Evolutionary conservation across 2,888 invertebrate genomes (phyloP), one percentile per base, ranked within the genome.

Genomic region (Dichetophora obliterata): DNA sequence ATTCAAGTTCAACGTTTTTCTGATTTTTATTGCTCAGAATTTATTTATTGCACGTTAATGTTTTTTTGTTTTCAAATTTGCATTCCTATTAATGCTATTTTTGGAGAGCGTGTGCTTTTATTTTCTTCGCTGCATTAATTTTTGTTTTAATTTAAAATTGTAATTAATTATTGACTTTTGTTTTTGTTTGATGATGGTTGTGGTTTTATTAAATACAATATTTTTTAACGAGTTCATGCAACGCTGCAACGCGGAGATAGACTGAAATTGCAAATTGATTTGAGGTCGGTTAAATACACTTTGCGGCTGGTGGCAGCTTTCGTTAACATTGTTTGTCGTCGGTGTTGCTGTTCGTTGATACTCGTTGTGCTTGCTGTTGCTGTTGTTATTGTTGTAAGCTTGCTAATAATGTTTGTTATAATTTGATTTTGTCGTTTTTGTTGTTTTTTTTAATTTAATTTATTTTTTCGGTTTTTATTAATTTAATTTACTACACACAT

Each of bases 181-280:
- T 61, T 59, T 50, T 52, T 75, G 16, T 72, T 31, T 43, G 16
- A n/a, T n/a, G n/a, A n/a, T 63, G 69, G 27, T 76, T 76, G 59
- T 68, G 9, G 72, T 76, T 71, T 68, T 37, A 14, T 75, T 73
- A 75, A 69, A 34, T 31, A 59, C 0, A 59, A 27, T 27, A 27
- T 59, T 63, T 63, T 61, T 66, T 50, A 65, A 82, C 79, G 84
- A 86, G 87, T 86, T 88, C 86, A 82, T 86, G 85, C 86, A 87
- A 86, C 86, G 85, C 86, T 87, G 89, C 88, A 89, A 88, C 88
- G 86, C 88, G 88, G 86, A 87, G 88, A 89, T 89, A 88, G 89
- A 89, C 89, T 90, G 89, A 90, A 90, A 90, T 90, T 88, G 87
- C 87, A 85, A 87, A 88, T 86, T 89, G 86, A 89, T 87, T 88